Evolutionary conservation across 2,113 vertebrate species (phyloP), one percentile per base, ranked within the genome.

Genomic region (Platanista minor): DNA sequence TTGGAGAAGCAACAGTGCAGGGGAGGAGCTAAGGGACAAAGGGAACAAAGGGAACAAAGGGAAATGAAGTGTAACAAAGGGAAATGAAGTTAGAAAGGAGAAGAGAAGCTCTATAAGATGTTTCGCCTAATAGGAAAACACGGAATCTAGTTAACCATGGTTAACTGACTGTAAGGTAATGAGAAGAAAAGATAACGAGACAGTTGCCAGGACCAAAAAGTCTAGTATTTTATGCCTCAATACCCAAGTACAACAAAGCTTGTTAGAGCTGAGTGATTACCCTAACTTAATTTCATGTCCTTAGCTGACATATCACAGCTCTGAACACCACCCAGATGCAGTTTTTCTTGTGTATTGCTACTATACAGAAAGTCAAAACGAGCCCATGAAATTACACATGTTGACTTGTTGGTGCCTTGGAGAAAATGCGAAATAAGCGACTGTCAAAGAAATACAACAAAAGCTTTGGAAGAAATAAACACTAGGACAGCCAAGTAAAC

Each of bases 371-470:
- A 90, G 39, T 52, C 71, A 91, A 29, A 82, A 90, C 1, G 78
- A 77, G 81, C 49, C 62, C 46, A 57, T 62, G 61, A 95, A 94
- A 21, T 91, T 87, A 93, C 82, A 41, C 0, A 86, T 69, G 94
- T 97, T 98, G 9, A 72, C 72, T 91, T 78, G 1, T 67, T 62
- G 62, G 49, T 97, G 97, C 52, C 59, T 96, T 93, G 61, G 74
- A 96, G 93, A 94, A 94, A 64, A 95, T 95, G 62, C 61, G 49
- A 74, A 95, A 80, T 93, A 93, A 97, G 27, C 91, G 27, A 36
- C 41, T 98, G 89, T 97, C 94, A 98, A 94, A 96, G 95, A 98
- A 97, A 98, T 94, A 88, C 64, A 97, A 93, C 66, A 95, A 96
- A 98, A 97, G 62, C 81, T 36, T 46, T 36, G 95, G 89, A 85